Evolutionary conservation across 2,113 vertebrate genomes (phyloP).

Genomic region (Caranx melampygus): DNA sequence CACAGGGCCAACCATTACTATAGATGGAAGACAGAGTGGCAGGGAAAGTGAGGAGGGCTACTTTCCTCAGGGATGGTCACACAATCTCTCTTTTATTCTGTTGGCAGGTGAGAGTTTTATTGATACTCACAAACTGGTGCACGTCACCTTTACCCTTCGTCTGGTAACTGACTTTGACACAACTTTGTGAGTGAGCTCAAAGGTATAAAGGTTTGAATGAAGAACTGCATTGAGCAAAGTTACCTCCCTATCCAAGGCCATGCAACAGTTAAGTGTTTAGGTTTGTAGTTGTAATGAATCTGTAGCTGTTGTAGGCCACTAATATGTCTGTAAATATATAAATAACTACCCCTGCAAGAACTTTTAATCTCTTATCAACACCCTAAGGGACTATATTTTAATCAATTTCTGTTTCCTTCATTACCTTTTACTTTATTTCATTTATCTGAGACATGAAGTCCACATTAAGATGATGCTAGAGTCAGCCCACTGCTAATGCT

Average conservation of each 20-base stretch:
- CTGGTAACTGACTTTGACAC: background rate
- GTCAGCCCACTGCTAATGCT: background rate
- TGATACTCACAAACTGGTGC: slow-evolving; percentile 14
- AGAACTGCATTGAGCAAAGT: background rate
- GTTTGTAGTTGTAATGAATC: background rate
- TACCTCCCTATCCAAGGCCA: background rate
- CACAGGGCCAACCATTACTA: slow-evolving; percentile 12
- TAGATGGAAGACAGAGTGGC: slow-evolving; percentile 30
- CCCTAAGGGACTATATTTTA: background rate
- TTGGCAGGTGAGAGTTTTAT: slow-evolving; percentile 1
- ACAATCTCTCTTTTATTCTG: slow-evolving; percentile 4
- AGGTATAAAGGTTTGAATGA: background rate
- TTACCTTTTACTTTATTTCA: background rate
- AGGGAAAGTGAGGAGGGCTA: slow-evolving; percentile 16
- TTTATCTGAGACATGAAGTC: background rate
- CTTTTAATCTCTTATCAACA: background rate
- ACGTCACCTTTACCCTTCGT: background rate
- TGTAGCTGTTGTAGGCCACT: background rate
- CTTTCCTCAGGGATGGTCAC: slow-evolving; percentile 31
- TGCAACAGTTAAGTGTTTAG: background rate
- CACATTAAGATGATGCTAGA: background rate
- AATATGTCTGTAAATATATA: background rate
- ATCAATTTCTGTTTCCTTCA: background rate
- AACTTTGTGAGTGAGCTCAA: background rate
- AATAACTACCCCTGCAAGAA: background rate